Percentiles rank a stretch among this genome's conserved stretches.
Conservation (phyloP, 2,888 invertebrate genomes). For the Brachylomia viminalis region DNA sequence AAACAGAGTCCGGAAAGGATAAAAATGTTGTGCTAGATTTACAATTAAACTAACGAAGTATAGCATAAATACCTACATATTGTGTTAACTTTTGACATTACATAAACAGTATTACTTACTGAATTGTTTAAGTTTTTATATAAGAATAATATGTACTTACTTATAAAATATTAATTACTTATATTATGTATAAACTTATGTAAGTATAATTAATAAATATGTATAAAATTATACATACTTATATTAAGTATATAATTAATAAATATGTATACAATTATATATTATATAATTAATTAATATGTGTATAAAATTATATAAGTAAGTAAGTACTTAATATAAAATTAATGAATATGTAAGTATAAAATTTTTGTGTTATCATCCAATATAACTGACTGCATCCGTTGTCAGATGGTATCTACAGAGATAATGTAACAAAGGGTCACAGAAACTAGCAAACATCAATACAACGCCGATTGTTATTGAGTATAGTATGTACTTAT, state of each 20-base stretch:
- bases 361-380: conserved; percentile 16
- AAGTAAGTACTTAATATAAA: no score
- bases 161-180: no score
- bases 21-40: conserved; percentile 3
- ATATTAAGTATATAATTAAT: no score
- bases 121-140: not conserved
- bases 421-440: conserved; percentile 49
- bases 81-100: not conserved
- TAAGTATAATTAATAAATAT: no score
- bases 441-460: conserved; percentile 36
- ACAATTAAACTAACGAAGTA: not conserved
- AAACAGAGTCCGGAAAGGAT: conserved; percentile 38
- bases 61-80: not conserved
- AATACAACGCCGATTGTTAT: conserved; percentile 44
- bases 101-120: not conserved
- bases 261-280: no score
- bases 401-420: conserved; percentile 25
- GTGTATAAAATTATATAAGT: no score
- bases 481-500: conserved; percentile 37
- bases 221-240: no score
- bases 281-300: no score
- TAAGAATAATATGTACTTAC: no score
- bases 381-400: conserved; percentile 29
- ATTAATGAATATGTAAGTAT: no score
- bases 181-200: no score